Evolutionary conservation across 2,113 vertebrate species (phyloP).

Genomic region (Lepus europaeus): DNA sequence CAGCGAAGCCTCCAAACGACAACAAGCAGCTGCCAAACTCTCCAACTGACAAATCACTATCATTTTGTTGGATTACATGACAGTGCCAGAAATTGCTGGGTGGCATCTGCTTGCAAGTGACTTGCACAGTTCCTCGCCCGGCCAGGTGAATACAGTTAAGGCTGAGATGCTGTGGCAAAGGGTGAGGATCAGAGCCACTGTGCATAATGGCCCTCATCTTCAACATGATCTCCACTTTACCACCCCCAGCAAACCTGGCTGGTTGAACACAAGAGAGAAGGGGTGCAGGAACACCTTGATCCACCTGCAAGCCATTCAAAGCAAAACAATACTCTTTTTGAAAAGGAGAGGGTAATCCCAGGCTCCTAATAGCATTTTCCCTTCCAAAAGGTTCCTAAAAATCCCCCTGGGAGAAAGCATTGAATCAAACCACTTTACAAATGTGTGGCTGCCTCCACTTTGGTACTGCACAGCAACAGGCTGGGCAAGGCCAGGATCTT

Average conservation of each 20-base stretch:
- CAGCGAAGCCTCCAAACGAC: background rate
- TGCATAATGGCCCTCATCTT: background rate
- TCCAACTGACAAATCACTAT: background rate
- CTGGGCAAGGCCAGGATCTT: conserved; percentile 30
- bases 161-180: background rate
- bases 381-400: conserved; percentile 24
- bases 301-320: conserved; percentile 29
- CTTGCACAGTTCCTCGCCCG: background rate
- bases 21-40: background rate
- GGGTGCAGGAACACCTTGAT: background rate
- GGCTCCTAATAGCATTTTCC: conserved; percentile 28
- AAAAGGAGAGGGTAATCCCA: background rate
- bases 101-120: conserved; percentile 25
- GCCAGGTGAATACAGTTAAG: conserved; percentile 4
- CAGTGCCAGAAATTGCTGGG: background rate
- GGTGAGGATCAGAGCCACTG: background rate
- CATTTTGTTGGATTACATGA: background rate
- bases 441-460: background rate
- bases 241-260: conserved; percentile 53
- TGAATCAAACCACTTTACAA: background rate
- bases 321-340: conserved; percentile 44
- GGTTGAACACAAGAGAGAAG: conserved; percentile 26
- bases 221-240: conserved; percentile 38
- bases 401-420: fast-evolving
- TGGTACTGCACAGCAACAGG: conserved; percentile 41